Conservation (phyloP, 2,113 vertebrate species). For the Cyanocitta stelleri region DNA sequence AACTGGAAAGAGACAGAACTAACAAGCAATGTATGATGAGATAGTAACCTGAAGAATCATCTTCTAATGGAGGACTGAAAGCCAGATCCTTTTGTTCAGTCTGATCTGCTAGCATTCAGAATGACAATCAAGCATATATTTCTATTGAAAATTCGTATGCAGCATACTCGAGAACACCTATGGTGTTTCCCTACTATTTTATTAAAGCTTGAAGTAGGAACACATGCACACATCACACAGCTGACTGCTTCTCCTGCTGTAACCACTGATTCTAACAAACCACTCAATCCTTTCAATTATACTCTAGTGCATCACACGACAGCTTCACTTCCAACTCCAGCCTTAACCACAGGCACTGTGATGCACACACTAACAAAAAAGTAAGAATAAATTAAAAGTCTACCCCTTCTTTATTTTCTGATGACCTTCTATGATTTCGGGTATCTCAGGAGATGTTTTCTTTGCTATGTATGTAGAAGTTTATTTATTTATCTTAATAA, state of each 20-base stretch:
- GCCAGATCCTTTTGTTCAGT: background rate
- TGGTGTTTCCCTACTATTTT: background rate
- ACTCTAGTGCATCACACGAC: fast-evolving
- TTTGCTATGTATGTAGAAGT: background rate
- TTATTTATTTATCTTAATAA: background rate
- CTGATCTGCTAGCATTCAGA: background rate
- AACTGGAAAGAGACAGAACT: background rate
- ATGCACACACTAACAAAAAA: background rate
- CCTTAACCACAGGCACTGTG: background rate
- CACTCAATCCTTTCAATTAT: background rate
- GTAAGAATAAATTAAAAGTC: background rate
- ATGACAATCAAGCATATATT: background rate
- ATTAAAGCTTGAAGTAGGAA: background rate
- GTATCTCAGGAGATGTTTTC: background rate
- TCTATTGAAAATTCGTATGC: background rate
- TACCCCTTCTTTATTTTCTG: background rate
- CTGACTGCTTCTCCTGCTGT: background rate
- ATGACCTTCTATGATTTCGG: background rate
- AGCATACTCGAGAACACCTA: background rate
- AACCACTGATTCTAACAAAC: background rate
- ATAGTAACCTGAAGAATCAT: background rate
- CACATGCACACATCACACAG: background rate
- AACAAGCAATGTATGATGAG: background rate
- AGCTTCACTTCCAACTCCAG: background rate
- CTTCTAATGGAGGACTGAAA: background rate